Percentiles rank a stretch among this genome's conserved stretches.
Evolutionary conservation across 2,113 vertebrate genomes (phyloP).

Genomic region (Ailurus styani): DNA sequence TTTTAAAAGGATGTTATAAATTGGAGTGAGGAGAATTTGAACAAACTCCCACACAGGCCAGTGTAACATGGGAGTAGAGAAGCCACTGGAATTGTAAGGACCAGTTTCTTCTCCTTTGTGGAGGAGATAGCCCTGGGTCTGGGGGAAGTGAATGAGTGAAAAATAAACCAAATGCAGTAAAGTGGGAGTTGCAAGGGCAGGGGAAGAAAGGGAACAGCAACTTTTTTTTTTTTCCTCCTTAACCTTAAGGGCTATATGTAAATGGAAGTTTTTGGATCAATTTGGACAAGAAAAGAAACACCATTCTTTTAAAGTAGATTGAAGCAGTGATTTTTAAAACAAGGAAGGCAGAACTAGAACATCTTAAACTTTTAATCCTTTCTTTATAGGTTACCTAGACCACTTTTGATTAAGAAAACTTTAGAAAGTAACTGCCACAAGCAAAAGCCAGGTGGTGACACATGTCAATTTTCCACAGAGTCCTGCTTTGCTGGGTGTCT

Average conservation of each 20-base stretch:
- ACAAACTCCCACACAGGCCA: constrained; percentile 79
- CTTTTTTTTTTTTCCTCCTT: constrained; percentile 62
- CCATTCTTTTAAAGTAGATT: constrained; percentile 85
- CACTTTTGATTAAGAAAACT: constrained; percentile 91
- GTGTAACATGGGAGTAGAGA: constrained; percentile 82
- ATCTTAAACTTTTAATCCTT: constrained; percentile 87
- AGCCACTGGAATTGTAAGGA: constrained; percentile 66
- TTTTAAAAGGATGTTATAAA: constrained; percentile 72
- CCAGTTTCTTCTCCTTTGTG: background rate
- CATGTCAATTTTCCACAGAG: constrained; percentile 86
- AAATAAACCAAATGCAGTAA: constrained; percentile 63
- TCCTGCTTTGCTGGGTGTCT: constrained; percentile 88
- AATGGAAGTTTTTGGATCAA: constrained; percentile 82
- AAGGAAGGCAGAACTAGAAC: constrained; percentile 90
- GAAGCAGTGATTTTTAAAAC: constrained; percentile 87
- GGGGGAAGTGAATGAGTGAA: background rate
- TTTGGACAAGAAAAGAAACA: constrained; percentile 85
- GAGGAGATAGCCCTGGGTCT: background rate
- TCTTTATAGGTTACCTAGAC: constrained; percentile 87
- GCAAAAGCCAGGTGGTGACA: constrained; percentile 85
- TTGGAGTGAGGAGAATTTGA: constrained; percentile 77
- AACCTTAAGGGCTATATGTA: constrained; percentile 82
- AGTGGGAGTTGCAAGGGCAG: constrained; percentile 61
- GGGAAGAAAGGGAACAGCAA: constrained; percentile 74
- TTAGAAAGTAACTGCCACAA: constrained; percentile 93